phyloP scores from a whole-genome alignment of 2,888 invertebrate species.

The Mesorhabditis spiculigera region DNA sequence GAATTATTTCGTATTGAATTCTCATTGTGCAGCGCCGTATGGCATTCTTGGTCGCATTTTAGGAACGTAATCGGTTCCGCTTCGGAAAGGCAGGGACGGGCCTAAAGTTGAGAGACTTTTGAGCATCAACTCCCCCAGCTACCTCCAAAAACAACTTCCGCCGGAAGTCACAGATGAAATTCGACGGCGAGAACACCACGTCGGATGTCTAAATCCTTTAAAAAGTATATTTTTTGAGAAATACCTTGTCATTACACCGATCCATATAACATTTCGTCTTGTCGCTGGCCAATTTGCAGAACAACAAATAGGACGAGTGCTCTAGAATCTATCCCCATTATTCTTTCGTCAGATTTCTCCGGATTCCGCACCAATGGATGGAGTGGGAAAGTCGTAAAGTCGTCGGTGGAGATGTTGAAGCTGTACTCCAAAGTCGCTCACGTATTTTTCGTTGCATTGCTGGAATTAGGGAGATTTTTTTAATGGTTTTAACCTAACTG shows the following conservation, averaged over 20 bases:
- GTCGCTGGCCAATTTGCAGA: conserved; percentile 49
- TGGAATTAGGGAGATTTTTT: conserved; percentile 15
- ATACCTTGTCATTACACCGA: conserved; percentile 48
- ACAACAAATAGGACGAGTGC: conserved; percentile 42
- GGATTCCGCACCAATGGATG: conserved; percentile 42
- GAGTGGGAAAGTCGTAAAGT: conserved; percentile 57
- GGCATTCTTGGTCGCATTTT: conserved; percentile 54
- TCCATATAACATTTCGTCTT: conserved; percentile 52
- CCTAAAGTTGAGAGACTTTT: conserved; percentile 20
- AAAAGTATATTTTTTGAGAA: background rate
- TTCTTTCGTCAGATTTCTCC: background rate
- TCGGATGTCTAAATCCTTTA: conserved; percentile 47
- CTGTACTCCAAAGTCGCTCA: conserved; percentile 46
- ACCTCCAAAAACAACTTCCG: conserved; percentile 33
- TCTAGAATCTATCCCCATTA: conserved; percentile 20
- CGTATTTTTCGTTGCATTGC: conserved; percentile 51
- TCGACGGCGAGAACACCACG: conserved; percentile 54
- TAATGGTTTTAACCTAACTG: no score
- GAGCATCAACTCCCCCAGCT: conserved; percentile 13
- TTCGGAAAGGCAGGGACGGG: conserved; percentile 42
- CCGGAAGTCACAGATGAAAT: conserved; percentile 55
- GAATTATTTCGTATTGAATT: conserved; percentile 8
- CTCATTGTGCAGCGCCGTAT: conserved; percentile 19
- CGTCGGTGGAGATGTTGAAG: conserved; percentile 40
- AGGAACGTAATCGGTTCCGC: conserved; percentile 55